Evolutionary conservation across 2,888 invertebrate species (phyloP).

Genomic region (Drosophila putrida): DNA sequence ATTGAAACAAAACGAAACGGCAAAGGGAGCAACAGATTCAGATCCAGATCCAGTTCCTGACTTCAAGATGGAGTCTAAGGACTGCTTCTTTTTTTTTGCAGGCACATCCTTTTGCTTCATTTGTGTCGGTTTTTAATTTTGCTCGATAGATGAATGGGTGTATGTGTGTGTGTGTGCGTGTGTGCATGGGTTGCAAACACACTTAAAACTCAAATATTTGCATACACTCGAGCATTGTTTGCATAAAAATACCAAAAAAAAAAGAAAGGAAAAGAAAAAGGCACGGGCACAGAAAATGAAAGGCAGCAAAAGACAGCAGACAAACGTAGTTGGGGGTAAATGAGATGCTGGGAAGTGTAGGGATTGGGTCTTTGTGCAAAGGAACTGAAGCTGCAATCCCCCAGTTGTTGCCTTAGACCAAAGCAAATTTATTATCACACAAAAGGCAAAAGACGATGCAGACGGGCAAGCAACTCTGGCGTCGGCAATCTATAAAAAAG

Average conservation of each 20-base stretch:
- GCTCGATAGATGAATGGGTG: constrained; percentile 30
- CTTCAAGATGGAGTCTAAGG: constrained; percentile 18
- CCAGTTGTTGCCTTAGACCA: constrained; percentile 77
- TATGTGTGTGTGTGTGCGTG: constrained; percentile 20
- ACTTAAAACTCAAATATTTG: constrained; percentile 83
- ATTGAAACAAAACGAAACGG: constrained; percentile 71
- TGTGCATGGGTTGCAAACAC: constrained; percentile 69
- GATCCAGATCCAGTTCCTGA: background rate
- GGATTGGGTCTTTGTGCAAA: constrained; percentile 29
- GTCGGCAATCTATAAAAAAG: constrained; percentile 68
- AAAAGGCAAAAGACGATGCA: constrained; percentile 68
- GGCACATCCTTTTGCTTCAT: constrained; percentile 69
- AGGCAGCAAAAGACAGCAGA: constrained; percentile 50
- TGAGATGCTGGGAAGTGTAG: background rate
- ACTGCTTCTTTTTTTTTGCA: constrained; percentile 32
- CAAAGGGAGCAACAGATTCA: constrained; percentile 7
- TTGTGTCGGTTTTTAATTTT: constrained; percentile 79
- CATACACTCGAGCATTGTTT: constrained; percentile 83
- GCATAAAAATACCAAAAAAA: constrained; percentile 77
- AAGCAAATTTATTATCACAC: constrained; percentile 81
- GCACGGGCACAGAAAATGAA: constrained; percentile 46
- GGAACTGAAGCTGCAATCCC: constrained; percentile 66
- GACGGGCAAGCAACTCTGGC: constrained; percentile 17
- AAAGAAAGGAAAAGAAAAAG: constrained; percentile 27
- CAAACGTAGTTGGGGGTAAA: constrained; percentile 4